These are phyloP conservation scores for Aeoliscus strigatus DNA, from an alignment of 2,797 vertebrate genomes.

Conservation along the genomic window DNA sequence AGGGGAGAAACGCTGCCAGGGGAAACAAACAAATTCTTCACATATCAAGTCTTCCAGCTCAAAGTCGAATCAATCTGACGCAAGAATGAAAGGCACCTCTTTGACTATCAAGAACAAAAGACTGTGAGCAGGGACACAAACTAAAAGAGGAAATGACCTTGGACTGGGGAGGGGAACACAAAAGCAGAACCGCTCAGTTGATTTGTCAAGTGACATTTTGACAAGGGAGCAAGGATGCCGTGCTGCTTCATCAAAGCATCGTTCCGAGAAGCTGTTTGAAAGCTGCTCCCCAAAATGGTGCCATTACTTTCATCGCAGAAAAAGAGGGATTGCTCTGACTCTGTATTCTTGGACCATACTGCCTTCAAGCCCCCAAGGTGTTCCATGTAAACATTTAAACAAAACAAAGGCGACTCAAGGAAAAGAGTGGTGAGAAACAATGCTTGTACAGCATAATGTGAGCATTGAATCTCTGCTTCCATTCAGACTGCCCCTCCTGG, in stretches of 20 bases:
- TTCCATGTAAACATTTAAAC: constrained; percentile 80
- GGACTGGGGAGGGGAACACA: constrained; percentile 20
- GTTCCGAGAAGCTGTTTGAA: constrained; percentile 33
- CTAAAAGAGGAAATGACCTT: constrained; percentile 53
- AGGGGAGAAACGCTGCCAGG: constrained; percentile 48
- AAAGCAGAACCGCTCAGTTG: constrained; percentile 37
- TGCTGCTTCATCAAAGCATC: constrained; percentile 35
- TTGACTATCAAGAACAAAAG: background rate
- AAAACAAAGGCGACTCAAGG: constrained; percentile 71
- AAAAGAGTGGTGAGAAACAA: constrained; percentile 69
- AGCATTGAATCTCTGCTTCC: constrained; percentile 63
- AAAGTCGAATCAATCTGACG: constrained; percentile 72
- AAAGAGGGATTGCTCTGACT: constrained; percentile 47
- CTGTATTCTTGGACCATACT: constrained; percentile 62
- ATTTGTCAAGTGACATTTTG: constrained; percentile 54
- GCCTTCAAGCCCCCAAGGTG: constrained; percentile 70
- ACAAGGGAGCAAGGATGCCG: constrained; percentile 40
- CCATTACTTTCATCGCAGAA: constrained; percentile 47
- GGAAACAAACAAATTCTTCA: constrained; percentile 58
- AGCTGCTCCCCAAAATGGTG: constrained; percentile 49
- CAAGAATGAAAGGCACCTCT: constrained; percentile 40
- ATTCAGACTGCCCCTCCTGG: constrained; percentile 70
- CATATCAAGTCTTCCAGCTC: constrained; percentile 68
- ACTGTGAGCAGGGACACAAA: constrained; percentile 32
- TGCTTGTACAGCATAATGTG: constrained; percentile 69